Base-by-base conservation (phyloP, 2,888 invertebrate species). In the Lagria hirta region DNA sequence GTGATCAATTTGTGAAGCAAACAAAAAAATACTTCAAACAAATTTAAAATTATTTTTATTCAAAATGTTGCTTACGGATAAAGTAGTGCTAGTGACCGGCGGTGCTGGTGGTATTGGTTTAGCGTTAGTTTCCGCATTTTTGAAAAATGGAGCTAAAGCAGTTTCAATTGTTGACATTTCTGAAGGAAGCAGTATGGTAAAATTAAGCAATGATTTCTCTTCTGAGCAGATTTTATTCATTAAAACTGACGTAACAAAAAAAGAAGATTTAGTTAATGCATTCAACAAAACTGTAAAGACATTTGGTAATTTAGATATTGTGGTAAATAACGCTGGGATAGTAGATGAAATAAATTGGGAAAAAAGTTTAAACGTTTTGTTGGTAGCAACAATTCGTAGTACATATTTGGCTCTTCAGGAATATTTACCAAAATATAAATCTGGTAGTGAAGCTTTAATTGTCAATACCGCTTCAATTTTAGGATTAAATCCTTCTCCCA, bases 391-490 rank as follows among this genome's bases (percentile, higher is more conserved):
- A 8, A 41, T 57, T 10, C 28, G 45, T 17, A 57, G 57, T 24
- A 51, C 47, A 5, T 43, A 45, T 21, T 34, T 60, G 8, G 58
- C 60, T 1, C 16, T 53, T 18, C 35, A 52, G 12, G 53, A 52
- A 30, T 61, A 58, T 40, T 48, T 62, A 18, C 56, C 57, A n/a
- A 52, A 53, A 41, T 51, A 56, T 26, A 56, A 51, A 50, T 45
- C 43, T 4, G 51, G 47, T 1, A 37, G 48, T 4, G 61, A 59
- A 48, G 55, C 53, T 8, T 38, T 62, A 2, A 50, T 62, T 6
- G 29, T 62, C n/a, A 62, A 62, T 40, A 55, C 48, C 2, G 38
- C 60, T 4, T 62, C 62, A 4, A 43, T 57, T 17, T 41, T 51
- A 21, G 60, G 60, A 11, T 18, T 61, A 10, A 24, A 45, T 15